Evolutionary conservation across 2,797 vertebrate species (phyloP), one percentile per base, ranked within the genome.

Genomic region (Melanotaenia boesemani): DNA sequence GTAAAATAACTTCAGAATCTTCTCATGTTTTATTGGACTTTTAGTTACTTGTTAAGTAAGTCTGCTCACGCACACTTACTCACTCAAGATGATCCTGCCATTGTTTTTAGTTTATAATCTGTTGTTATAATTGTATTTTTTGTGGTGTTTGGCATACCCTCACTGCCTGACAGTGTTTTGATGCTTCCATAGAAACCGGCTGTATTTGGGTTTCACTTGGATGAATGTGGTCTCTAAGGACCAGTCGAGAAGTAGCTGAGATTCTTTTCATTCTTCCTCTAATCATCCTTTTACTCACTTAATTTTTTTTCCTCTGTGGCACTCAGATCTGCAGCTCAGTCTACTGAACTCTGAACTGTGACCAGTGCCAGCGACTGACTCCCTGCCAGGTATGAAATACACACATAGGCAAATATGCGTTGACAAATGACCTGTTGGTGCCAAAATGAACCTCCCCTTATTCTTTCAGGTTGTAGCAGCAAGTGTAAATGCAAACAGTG

Each of bases 301-400:
- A 65, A 70, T 54, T 63, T 48, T 59, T 68, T 37, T 4, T 0
- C 50, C 7, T 67, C 15, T 16, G 22, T 80, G 60, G 39, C 79
- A 57, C 75, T 82, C 82, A 91, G 86, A 87, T 91, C 66, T 89
- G 76, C 82, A 77, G 77, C 90, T 88, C 85, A 89, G 84, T 80
- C 74, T 54, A 56, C 76, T 77, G 82, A 89, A 86, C 82, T 85
- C 79, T 86, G 75, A 85, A 80, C 80, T 34, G 82, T 86, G 86
- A 89, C 86, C 74, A 80, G 81, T 62, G 1, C 67, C 54, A 46
- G 73, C 76, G 74, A 87, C 89, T 81, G 89, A 90, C 84, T 72
- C 72, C 71, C 68, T 82, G 74, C 80, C 85, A 93, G 90, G 93
- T 93, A 90, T 66, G 41, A n/a, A 76, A 60, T 2, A 37, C 74